A percentile compares a stretch with the other conserved stretches of the same genome.
Evolutionary conservation across 2,113 vertebrate genomes (phyloP).

Genomic region (Eonycteris spelaea): DNA sequence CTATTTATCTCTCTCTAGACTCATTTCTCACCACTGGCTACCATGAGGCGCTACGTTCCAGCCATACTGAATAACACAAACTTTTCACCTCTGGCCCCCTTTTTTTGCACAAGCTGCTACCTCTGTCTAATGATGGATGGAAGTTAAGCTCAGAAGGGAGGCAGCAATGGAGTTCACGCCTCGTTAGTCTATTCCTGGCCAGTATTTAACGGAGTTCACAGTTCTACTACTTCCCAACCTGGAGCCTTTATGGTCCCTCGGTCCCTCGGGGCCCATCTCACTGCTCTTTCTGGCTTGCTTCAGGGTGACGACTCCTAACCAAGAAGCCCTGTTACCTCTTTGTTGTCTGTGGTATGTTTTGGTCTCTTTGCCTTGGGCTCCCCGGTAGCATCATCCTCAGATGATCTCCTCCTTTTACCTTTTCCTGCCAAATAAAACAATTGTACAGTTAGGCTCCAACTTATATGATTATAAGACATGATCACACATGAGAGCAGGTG

Average conservation of each 20-base stretch:
- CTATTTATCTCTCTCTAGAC: background rate
- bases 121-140: background rate
- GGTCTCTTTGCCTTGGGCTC: slow-evolving; percentile 77
- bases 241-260: no score
- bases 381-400: slow-evolving; percentile 82
- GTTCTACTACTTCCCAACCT: background rate
- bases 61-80: background rate
- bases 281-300: background rate
- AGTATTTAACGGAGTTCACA: background rate
- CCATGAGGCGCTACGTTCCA: background rate
- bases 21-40: background rate
- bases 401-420: slow-evolving; percentile 88
- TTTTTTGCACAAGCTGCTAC: background rate
- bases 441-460: background rate
- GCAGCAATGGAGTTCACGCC: background rate
- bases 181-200: background rate
- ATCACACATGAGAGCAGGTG: background rate
- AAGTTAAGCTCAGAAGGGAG: slow-evolving; percentile 1
- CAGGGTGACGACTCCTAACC: background rate
- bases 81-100: background rate
- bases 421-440: slow-evolving; percentile 79
- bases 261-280: background rate
- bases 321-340: slow-evolving; percentile 74
- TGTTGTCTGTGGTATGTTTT: slow-evolving; percentile 64
- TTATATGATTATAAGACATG: background rate